Percentiles rank a stretch among this genome's conserved stretches.
Conservation (phyloP, 2,888 invertebrate genomes). For the Dugesia japonica region DNA sequence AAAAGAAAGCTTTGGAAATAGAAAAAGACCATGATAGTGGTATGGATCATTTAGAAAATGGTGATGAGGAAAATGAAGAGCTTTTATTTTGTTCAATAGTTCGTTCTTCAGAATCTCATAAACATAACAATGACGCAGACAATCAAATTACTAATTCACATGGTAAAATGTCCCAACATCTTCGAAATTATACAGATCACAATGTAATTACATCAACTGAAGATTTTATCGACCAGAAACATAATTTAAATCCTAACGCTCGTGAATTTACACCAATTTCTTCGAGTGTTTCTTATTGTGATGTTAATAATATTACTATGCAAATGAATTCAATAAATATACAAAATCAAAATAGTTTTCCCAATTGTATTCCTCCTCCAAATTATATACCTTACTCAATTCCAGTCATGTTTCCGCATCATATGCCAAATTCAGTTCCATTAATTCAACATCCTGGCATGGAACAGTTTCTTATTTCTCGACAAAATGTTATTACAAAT, state of each 20-base stretch:
- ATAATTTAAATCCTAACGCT: background rate
- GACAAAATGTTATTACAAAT: background rate
- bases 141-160: background rate
- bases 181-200: background rate
- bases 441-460: background rate
- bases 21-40: background rate
- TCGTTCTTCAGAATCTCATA: background rate
- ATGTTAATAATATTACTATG: slow-evolving; percentile 4
- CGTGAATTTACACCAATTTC: slow-evolving; percentile 15
- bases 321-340: slow-evolving; percentile 6
- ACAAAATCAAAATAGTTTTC: background rate
- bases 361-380: background rate
- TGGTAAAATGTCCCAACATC: background rate
- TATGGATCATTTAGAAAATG: background rate
- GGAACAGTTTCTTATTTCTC: background rate
- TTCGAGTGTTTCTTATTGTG: slow-evolving; percentile 8
- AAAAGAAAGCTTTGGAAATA: slow-evolving; percentile 13
- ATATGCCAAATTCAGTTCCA: background rate
- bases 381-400: background rate
- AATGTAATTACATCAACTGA: background rate
- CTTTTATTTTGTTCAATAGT: slow-evolving; percentile 3
- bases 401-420: background rate
- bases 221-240: background rate
- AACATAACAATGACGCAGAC: background rate
- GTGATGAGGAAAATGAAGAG: slow-evolving; percentile 2